Percentiles rank a stretch among this genome's conserved stretches.
Conservation (phyloP, 2,113 vertebrate genomes). For the Cettia cetti region DNA sequence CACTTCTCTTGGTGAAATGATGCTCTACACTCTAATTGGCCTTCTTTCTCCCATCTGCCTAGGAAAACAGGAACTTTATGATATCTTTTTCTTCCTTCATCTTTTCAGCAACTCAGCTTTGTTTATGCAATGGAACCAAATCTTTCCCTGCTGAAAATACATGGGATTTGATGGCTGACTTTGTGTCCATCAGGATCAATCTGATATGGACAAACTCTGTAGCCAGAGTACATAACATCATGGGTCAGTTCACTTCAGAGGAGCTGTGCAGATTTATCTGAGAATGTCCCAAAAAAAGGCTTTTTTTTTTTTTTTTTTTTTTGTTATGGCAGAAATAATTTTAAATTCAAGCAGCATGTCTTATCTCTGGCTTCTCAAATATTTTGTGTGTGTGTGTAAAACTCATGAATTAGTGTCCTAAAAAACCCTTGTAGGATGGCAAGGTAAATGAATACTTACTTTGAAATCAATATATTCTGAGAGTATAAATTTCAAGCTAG, state of each 20-base stretch:
- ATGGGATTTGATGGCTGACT: background rate
- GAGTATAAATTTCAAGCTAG: background rate
- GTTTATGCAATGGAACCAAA: background rate
- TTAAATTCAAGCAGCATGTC: background rate
- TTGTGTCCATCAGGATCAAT: background rate
- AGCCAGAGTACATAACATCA: background rate
- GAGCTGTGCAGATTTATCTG: background rate
- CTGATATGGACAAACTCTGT: background rate
- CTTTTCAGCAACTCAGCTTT: background rate
- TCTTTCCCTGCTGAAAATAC: background rate
- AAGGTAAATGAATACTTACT: background rate
- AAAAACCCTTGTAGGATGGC: background rate
- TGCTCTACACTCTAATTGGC: background rate
- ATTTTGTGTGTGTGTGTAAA: background rate
- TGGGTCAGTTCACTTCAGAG: constrained; percentile 7
- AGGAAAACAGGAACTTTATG: background rate
- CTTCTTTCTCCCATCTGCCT: constrained; percentile 13
- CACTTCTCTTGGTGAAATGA: background rate
- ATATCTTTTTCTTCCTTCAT: background rate
- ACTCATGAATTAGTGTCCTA: background rate
- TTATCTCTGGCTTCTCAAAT: background rate
- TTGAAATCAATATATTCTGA: background rate
- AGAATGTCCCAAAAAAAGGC: background rate
- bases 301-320: background rate
- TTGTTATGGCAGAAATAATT: background rate